Percentiles rank a stretch among this genome's conserved stretches.
These are phyloP conservation scores for Drosophila testacea DNA, from an alignment of 2,888 invertebrate species.

Conservation along the genomic window DNA sequence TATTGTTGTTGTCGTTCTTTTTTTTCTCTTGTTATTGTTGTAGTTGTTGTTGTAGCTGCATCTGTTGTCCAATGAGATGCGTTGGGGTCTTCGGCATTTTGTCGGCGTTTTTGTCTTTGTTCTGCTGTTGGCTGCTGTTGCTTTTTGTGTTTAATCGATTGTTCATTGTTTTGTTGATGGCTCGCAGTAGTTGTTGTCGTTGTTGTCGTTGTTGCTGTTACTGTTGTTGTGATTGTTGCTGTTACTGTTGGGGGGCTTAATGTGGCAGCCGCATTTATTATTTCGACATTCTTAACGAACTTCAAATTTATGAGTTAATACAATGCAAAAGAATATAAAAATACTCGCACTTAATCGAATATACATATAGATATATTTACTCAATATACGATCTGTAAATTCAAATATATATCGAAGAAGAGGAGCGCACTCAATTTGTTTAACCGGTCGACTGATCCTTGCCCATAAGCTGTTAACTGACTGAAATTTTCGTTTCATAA, in stretches of 20 bases:
- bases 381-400: background rate
- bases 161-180: constrained; percentile 76
- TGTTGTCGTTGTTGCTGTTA: constrained; percentile 36
- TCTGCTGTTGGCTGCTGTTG: constrained; percentile 62
- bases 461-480: constrained; percentile 53
- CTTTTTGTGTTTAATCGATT: constrained; percentile 80
- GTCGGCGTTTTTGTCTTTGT: constrained; percentile 72
- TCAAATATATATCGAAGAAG: constrained; percentile 1
- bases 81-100: constrained; percentile 55
- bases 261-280: constrained; percentile 80
- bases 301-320: constrained; percentile 82
- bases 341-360: constrained; percentile 40
- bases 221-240: constrained; percentile 24
- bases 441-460: constrained; percentile 65
- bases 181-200: constrained; percentile 46
- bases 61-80: constrained; percentile 55
- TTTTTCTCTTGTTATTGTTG: constrained; percentile 28
- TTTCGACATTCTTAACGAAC: constrained; percentile 83
- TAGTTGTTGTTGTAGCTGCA: constrained; percentile 43
- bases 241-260: constrained; percentile 62
- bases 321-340: constrained; percentile 63
- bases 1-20: constrained; percentile 19
- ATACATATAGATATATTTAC: background rate
- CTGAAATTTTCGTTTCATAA: constrained; percentile 68
- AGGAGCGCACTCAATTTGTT: constrained; percentile 59